Evolutionary conservation across 2,113 vertebrate species (phyloP), one percentile per base, ranked within the genome.

Genomic region (Bubalus kerabau): DNA sequence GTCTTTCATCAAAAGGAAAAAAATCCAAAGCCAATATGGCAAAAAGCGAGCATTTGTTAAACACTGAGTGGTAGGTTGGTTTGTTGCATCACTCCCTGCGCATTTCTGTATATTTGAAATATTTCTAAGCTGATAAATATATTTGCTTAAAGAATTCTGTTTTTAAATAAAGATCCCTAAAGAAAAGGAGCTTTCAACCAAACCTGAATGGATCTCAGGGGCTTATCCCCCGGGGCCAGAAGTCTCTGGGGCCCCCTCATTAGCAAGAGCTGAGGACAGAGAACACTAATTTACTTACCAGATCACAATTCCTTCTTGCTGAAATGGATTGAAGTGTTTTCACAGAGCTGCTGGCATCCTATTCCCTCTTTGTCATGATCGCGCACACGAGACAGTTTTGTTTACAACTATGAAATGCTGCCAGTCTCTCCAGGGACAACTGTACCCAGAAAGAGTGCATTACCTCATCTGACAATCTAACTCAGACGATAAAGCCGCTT

Each of bases 281-380:
- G 57, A 50, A 23, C 54, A 43, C 88, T 94, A 6, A 94, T 92
- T 94, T 60, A 91, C 71, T 93, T 12, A 7, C 32, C 96, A 90
- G 91, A 81, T 62, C 86, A 16, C 95, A 80, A n/a, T 13, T 76
- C 91, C 80, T 91, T 82, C 57, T 84, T 57, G 57, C 57, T 50
- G 46, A 95, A 52, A 90, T 30, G 57, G 81, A 93, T 9, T 8
- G 52, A 32, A 95, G 93, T 74, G 91, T 97, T 95, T 94, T 96
- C 97, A 87, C 96, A 95, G 97, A 74, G 92, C 96, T 97, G 59
- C 97, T 98, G 97, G 97, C 80, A 9, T 50, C 95, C 94, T 30
- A 21, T 48, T 71, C 84, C 46, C 74, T 76, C 32, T 91, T 40
- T 94, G 81, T 2, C 93, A 28, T 3, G 43, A 60, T 14, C 82